A percentile compares a stretch with the other conserved stretches of the same genome.
Conservation (phyloP, 2,113 vertebrate species). For the Vombatus ursinus region DNA sequence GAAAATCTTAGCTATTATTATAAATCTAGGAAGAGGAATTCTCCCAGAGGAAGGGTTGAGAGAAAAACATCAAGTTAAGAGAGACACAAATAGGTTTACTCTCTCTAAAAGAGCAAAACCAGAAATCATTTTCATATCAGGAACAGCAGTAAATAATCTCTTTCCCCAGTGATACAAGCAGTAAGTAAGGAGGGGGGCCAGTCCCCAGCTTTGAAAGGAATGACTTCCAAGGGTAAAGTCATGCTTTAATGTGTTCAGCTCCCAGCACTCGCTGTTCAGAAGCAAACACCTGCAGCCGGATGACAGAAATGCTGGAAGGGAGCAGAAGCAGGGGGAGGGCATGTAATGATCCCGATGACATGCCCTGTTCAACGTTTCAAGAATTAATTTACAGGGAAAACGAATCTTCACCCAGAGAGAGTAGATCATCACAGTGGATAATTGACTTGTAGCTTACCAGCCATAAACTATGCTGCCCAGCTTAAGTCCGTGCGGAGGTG, state of each 20-base stretch:
- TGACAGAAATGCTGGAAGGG: constrained; percentile 51
- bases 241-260: constrained; percentile 72
- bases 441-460: constrained; percentile 61
- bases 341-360: constrained; percentile 65
- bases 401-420: constrained; percentile 63
- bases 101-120: constrained; percentile 22
- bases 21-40: neutral
- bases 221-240: constrained; percentile 55
- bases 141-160: constrained; percentile 68
- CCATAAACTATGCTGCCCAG: constrained; percentile 60
- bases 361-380: constrained; percentile 66
- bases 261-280: constrained; percentile 54
- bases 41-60: neutral
- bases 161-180: constrained; percentile 39
- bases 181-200: constrained; percentile 10
- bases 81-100: neutral
- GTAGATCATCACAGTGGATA: constrained; percentile 65
- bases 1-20: neutral
- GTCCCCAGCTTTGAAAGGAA: constrained; percentile 47
- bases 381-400: constrained; percentile 77
- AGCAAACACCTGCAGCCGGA: constrained; percentile 58
- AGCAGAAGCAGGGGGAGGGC: constrained; percentile 31
- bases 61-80: neutral
- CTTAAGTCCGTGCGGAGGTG: constrained; percentile 57
- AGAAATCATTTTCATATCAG: constrained; percentile 52